Conservation (phyloP, 2,113 vertebrate species). For the Rhinoptilus africanus region DNA sequence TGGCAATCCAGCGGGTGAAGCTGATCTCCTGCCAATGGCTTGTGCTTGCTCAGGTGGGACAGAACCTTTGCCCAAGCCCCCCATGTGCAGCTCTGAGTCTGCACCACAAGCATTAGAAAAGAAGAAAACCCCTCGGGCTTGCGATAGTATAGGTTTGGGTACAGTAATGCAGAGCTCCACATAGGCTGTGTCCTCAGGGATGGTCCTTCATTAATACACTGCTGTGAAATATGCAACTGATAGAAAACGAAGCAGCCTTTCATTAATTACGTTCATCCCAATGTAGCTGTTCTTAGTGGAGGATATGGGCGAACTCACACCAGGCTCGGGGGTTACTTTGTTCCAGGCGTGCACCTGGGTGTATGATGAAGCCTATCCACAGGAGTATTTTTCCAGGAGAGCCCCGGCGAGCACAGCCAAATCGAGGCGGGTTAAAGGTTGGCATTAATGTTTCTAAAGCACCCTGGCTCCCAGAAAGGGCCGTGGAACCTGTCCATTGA, state of each 20-base stretch:
- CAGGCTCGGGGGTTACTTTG: background rate
- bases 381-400: background rate
- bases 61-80: background rate
- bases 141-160: rapidly evolving
- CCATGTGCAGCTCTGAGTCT: rapidly evolving
- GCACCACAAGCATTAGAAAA: background rate
- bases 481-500: background rate
- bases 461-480: background rate
- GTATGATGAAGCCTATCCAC: background rate
- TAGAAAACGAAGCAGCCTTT: background rate
- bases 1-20: background rate
- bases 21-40: background rate
- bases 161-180: background rate
- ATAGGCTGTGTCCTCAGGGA: background rate
- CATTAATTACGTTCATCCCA: background rate
- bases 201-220: background rate
- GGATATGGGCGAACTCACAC: background rate
- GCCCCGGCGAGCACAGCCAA: background rate
- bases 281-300: background rate
- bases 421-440: rapidly evolving
- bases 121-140: background rate
- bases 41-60: rapidly evolving
- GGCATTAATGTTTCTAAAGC: background rate
- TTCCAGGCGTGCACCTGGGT: no score
- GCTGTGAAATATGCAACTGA: background rate